Evolutionary conservation across 2,888 invertebrate species (phyloP).

Genomic region (Polietes domitor): DNA sequence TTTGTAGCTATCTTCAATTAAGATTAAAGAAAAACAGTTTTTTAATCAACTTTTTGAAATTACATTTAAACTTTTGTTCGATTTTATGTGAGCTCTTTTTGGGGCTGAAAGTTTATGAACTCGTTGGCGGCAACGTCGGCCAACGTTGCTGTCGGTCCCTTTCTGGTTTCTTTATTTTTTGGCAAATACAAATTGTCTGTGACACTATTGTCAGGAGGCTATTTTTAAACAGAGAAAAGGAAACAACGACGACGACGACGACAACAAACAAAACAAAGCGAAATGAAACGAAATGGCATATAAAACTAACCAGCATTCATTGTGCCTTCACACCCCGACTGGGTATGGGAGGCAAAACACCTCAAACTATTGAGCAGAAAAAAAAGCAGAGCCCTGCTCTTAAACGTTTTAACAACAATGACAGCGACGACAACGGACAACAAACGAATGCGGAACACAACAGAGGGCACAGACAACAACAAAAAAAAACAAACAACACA

Average conservation of each 20-base stretch:
- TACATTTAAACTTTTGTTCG: background rate
- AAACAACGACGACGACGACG: background rate
- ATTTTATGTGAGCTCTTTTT: background rate
- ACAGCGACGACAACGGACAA: constrained; percentile 5
- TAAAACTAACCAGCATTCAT: background rate
- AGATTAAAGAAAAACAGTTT: background rate
- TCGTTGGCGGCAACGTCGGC: background rate
- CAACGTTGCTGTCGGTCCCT: background rate
- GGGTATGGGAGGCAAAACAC: background rate
- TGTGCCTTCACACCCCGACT: background rate
- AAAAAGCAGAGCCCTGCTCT: background rate
- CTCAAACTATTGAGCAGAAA: constrained; percentile 10
- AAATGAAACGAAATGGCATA: constrained; percentile 1
- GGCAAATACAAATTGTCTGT: constrained; percentile 60
- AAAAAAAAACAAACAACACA: background rate
- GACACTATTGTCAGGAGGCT: constrained; percentile 61
- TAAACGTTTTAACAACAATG: constrained; percentile 24
- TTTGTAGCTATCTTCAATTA: too few relatives aligned
- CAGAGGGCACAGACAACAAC: too few relatives aligned
- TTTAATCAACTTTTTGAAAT: background rate
- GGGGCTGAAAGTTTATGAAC: constrained; percentile 15
- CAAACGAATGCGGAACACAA: background rate
- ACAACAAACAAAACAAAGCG: background rate
- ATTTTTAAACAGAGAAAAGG: background rate
- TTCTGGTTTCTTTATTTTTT: background rate